Evolutionary conservation across 2,113 vertebrate species (phyloP), one percentile per base, ranked within the genome.

Genomic region (Taurulus bubalis): DNA sequence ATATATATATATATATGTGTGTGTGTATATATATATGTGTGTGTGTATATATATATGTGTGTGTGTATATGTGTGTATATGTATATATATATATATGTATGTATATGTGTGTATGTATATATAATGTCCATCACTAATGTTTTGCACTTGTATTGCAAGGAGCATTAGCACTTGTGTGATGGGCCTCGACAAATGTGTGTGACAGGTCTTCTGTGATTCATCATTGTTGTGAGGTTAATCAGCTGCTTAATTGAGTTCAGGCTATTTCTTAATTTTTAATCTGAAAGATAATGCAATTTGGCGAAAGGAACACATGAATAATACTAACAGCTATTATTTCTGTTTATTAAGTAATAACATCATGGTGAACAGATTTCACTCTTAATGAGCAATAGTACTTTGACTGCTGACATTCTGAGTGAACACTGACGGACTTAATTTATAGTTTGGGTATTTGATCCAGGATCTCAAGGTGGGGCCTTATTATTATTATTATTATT

Each of bases 71-170:
- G n/a, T n/a, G n/a, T n/a, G n/a, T n/a, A n/a, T n/a, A n/a, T n/a
- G n/a, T n/a, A n/a, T n/a, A n/a, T n/a, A n/a, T n/a, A n/a, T n/a
- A n/a, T n/a, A n/a, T n/a, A n/a, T n/a, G n/a, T n/a, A n/a, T n/a
- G n/a, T n/a, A n/a, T n/a, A n/a, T n/a, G n/a, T n/a, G n/a, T n/a
- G n/a, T n/a, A n/a, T n/a, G n/a, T n/a, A n/a, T n/a, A n/a, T n/a
- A n/a, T n/a, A n/a, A n/a, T n/a, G n/a, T 60, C 58, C 28, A 22
- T 56, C 59, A 66, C 59, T 42, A 30, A 49, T 53, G 56, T 42
- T 69, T 70, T 55, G 49, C 49, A 64, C 58, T 63, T 73, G 30
- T 53, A 63, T 24, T 51, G 42, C 58, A 56, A 55, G 14, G 22
- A 60, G 51, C 53, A 36, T 22, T 40, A 20, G 30, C 62, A 45